Base-by-base conservation (phyloP, 2,797 vertebrate species). In the Lepus townsendii region DNA sequence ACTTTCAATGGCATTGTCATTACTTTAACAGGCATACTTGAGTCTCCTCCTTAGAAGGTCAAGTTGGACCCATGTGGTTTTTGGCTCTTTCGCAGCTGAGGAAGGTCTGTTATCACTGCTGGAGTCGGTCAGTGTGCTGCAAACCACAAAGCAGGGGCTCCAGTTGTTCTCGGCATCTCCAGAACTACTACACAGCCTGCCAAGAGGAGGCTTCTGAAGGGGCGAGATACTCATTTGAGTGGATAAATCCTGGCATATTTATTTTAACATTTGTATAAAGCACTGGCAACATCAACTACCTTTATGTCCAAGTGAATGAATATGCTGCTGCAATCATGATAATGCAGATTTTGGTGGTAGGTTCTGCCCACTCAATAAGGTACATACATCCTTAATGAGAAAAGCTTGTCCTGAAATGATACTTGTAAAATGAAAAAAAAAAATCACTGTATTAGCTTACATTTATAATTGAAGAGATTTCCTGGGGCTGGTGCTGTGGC, bases 241-340 rank as follows among this genome's bases (percentile, higher is more conserved):
- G 66, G 75, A 90, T 83, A 89, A 96, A 92, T 57, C 92, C 14
- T 57, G 76, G 69, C 35, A 30, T 87, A 78, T 83, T 96, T 93
- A 76, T 76, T 96, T 94, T 92, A 92, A 83, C 52, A 86, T 52
- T 91, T 92, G 83, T 76, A 88, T 80, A 86, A 90, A 88, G 85
- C 96, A 90, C 13, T 93, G 92, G 77, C 95, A 95, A 42, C 63
- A 63, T 75, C 83, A 14, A 75, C 68, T 73, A 79, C 73, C 35
- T 90, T 75, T 83, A 72, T 24, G 22, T 77, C 57, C 66, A 88
- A 93, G 63, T 35, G 57, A 80, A 80, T 90, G 95, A 73, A 62
- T 38, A 88, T 12, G 30, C 84, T 80, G 69, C 60, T 32, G 78
- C 30, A 79, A 68, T 54, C 88, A 94, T 84, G 83, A 93, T 88